Conservation (phyloP, 2,113 vertebrate genomes). For the Catharus bicknelli region DNA sequence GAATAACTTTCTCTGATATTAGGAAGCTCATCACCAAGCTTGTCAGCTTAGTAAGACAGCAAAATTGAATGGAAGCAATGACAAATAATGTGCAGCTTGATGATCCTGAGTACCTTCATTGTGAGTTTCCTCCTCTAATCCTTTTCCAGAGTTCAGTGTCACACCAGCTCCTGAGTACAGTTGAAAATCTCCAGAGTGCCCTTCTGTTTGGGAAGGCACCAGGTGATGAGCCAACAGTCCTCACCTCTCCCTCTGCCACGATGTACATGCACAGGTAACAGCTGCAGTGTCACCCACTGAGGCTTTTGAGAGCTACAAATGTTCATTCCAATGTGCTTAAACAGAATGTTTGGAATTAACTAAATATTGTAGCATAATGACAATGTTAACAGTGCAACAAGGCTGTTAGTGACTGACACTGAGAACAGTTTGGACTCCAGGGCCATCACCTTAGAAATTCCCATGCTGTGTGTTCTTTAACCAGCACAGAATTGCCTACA, state of each 20-base stretch:
- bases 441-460: background rate
- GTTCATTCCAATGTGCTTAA: background rate
- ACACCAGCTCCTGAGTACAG: conserved; percentile 72
- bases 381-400: background rate
- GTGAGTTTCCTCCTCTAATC: background rate
- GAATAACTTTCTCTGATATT: background rate
- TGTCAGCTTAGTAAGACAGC: background rate
- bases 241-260: conserved; percentile 78
- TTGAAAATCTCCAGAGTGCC: conserved; percentile 83
- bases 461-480: background rate
- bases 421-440: background rate
- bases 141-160: conserved; percentile 62
- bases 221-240: conserved; percentile 72
- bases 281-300: background rate
- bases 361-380: background rate
- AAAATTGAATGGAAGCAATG: background rate
- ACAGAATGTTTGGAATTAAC: background rate
- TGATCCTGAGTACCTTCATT: background rate
- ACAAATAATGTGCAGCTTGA: background rate
- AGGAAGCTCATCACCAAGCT: background rate
- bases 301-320: background rate
- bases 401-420: background rate
- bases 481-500: background rate
- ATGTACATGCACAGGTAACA: conserved; percentile 90
- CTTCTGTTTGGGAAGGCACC: conserved; percentile 81